These are phyloP conservation scores for Smittia sp. DNA, from an alignment of 2,888 invertebrate genomes.

Conservation along the genomic window DNA sequence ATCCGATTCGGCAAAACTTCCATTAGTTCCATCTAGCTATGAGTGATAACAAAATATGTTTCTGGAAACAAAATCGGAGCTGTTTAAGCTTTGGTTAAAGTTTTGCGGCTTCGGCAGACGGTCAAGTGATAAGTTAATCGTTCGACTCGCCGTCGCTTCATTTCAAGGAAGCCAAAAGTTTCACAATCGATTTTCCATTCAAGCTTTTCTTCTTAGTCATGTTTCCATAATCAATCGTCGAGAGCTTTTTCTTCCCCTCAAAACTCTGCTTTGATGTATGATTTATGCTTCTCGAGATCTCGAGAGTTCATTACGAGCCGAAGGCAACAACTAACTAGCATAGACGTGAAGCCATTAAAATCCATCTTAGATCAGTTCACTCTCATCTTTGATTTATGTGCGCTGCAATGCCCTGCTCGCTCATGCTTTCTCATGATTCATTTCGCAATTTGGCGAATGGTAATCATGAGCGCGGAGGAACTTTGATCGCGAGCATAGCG, in stretches of 20 bases:
- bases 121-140: no score
- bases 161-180: no score
- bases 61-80: no score
- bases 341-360: neutral
- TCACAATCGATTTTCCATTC: no score
- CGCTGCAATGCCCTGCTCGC: neutral
- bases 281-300: neutral
- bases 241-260: neutral
- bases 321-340: neutral
- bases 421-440: neutral
- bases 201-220: neutral
- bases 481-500: no score
- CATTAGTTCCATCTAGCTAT: no score
- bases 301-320: neutral
- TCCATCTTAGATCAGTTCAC: slow-evolving; percentile 5
- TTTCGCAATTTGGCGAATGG: neutral
- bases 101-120: no score
- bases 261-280: neutral
- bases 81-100: no score
- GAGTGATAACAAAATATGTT: no score
- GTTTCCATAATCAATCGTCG: neutral
- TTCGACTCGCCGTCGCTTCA: no score
- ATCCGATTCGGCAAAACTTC: no score
- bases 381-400: neutral
- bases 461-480: no score